Evolutionary conservation across 2,888 invertebrate species (phyloP).

Genomic region (Dryocosmus kuriphilus): DNA sequence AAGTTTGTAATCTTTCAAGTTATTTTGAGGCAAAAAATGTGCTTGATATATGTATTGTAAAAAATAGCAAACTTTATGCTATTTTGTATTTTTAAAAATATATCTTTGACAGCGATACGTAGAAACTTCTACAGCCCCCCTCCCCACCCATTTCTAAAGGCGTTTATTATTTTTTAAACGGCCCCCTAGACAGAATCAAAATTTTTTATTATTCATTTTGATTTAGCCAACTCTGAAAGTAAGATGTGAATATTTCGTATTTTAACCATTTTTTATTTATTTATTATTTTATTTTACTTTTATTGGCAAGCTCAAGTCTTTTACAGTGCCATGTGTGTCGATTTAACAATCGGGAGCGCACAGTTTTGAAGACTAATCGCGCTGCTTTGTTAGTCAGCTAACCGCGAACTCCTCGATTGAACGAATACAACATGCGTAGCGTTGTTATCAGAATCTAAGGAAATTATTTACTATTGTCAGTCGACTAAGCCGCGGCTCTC

Average conservation of each 20-base stretch:
- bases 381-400: constrained; percentile 41
- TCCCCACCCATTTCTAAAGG: too few relatives aligned
- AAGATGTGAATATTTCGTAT: neutral
- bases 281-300: neutral
- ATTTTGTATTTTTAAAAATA: too few relatives aligned
- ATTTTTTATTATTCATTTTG: neutral
- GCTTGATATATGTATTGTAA: too few relatives aligned
- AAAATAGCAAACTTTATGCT: too few relatives aligned
- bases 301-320: constrained; percentile 35
- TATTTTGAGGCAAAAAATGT: too few relatives aligned
- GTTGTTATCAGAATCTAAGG: constrained; percentile 69
- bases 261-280: neutral
- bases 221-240: neutral
- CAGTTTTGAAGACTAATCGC: constrained; percentile 41
- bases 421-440: constrained; percentile 45
- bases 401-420: constrained; percentile 25
- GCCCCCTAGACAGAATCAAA: too few relatives aligned
- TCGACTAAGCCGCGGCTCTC: constrained; percentile 63
- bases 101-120: too few relatives aligned
- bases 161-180: too few relatives aligned
- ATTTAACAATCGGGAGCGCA: constrained; percentile 39
- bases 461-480: constrained; percentile 72
- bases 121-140: too few relatives aligned
- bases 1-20: too few relatives aligned
- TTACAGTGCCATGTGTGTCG: constrained; percentile 54